A percentile compares a stretch with the other conserved stretches of the same genome.
These are phyloP conservation scores for Marcusenius ussheri DNA, from an alignment of 2,113 vertebrate genomes.

Conservation along the genomic window DNA sequence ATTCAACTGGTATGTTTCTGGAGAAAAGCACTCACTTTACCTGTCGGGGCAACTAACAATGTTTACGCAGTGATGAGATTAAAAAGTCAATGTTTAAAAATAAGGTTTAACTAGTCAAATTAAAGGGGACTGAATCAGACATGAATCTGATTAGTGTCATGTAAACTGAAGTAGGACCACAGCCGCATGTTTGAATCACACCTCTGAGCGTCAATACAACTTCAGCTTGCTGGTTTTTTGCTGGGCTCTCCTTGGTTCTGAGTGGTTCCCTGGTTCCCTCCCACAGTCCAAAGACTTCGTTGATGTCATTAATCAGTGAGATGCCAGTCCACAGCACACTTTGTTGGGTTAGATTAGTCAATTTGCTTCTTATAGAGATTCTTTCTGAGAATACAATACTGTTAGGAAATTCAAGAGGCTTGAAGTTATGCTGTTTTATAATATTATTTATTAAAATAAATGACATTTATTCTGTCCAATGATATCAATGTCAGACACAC, in stretches of 20 bases:
- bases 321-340: neutral
- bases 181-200: neutral
- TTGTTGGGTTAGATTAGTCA: neutral
- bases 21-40: neutral
- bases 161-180: neutral
- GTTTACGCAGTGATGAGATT: neutral
- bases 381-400: neutral
- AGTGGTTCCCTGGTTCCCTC: neutral
- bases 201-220: neutral
- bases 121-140: neutral
- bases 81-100: neutral
- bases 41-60: neutral
- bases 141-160: neutral
- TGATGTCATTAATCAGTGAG: neutral
- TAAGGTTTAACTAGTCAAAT: neutral
- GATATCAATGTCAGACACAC: neutral
- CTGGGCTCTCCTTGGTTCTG: neutral
- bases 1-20: slow-evolving; percentile 30
- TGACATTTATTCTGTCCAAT: neutral
- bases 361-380: neutral
- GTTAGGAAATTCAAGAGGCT: slow-evolving; percentile 37
- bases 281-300: neutral
- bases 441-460: slow-evolving; percentile 9
- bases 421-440: neutral
- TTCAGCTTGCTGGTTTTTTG: neutral